phyloP scores from a whole-genome alignment of 2,888 invertebrate species.

The Drosophila lacicola region DNA sequence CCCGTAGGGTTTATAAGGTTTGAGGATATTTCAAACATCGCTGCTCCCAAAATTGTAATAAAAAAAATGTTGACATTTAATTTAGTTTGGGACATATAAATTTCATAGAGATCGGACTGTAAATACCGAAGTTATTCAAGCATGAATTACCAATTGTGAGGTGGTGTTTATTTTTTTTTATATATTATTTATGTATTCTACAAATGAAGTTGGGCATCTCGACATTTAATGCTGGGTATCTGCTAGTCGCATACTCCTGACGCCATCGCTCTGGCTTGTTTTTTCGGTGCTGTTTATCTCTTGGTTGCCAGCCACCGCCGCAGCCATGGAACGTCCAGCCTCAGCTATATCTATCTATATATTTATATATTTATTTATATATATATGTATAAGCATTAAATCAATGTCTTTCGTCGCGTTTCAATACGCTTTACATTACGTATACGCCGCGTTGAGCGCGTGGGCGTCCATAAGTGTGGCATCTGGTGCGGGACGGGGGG shows the following conservation, averaged over 20 bases:
- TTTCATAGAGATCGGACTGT: too few species aligned
- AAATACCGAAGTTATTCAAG: too few species aligned
- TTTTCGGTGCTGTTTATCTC: constrained; percentile 41
- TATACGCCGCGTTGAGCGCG: constrained; percentile 67
- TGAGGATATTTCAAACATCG: too few species aligned
- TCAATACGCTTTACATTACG: constrained; percentile 69
- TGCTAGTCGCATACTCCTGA: not conserved
- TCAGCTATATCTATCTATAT: constrained; percentile 8
- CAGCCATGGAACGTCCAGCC: constrained; percentile 37
- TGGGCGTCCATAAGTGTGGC: constrained; percentile 26
- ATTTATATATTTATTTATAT: constrained; percentile 6
- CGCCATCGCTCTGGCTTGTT: not conserved
- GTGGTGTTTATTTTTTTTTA: too few species aligned
- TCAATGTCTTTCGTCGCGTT: constrained; percentile 74
- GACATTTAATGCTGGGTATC: not conserved
- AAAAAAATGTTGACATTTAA: too few species aligned
- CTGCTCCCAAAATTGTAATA: too few species aligned
- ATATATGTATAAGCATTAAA: constrained; percentile 64
- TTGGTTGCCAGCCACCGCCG: constrained; percentile 40
- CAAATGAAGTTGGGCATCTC: too few species aligned
- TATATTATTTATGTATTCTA: too few species aligned
- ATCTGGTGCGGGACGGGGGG: not conserved
- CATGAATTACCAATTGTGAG: too few species aligned
- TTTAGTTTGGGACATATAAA: too few species aligned
- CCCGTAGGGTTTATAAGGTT: too few species aligned